Conservation (phyloP, 1,140 invertebrate genomes). For the Cherax destructor region DNA sequence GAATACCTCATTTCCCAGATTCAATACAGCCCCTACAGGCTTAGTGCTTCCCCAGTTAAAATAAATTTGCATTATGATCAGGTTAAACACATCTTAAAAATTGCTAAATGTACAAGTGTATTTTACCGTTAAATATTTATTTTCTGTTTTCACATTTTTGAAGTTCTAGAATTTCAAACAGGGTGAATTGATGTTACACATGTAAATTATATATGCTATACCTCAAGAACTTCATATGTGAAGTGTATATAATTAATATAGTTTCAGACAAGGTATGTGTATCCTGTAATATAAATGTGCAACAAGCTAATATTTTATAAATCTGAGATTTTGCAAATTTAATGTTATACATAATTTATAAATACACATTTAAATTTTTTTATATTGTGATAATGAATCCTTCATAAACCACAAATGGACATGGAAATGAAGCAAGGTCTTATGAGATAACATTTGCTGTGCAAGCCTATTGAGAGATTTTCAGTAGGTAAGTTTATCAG, state of each 20-base stretch:
- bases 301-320: background rate
- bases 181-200: background rate
- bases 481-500: too few relatives aligned
- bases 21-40: too few relatives aligned
- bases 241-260: conserved; percentile 9
- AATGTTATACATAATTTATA: background rate
- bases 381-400: background rate
- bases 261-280: background rate
- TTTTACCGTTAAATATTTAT: background rate
- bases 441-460: too few relatives aligned
- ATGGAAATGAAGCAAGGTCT: too few relatives aligned
- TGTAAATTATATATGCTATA: background rate
- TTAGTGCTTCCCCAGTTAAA: too few relatives aligned
- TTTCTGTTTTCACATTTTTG: background rate
- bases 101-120: too few relatives aligned
- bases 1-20: too few relatives aligned
- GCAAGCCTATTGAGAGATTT: too few relatives aligned
- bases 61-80: too few relatives aligned
- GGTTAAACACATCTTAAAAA: too few relatives aligned
- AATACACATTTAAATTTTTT: background rate
- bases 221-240: background rate
- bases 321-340: conserved; percentile 5
- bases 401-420: background rate
- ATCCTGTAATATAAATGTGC: background rate
- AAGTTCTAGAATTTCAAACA: background rate